A percentile compares a stretch with the other conserved stretches of the same genome.
Evolutionary conservation across 2,113 vertebrate species (phyloP).

Genomic region (Chroicocephalus ridibundus): DNA sequence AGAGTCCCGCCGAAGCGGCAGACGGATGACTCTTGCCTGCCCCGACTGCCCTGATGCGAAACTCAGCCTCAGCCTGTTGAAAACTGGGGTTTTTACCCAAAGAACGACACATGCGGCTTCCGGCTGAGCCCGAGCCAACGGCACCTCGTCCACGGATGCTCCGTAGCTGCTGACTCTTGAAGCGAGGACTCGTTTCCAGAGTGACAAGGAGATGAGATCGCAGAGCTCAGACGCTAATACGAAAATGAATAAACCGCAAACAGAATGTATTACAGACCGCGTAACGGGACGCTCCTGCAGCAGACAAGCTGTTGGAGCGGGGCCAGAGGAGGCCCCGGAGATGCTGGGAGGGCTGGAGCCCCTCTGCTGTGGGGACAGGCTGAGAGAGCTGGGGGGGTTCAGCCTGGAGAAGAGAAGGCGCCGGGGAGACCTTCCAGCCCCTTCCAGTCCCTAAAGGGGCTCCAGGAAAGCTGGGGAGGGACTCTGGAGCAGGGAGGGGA

Average conservation of each 20-base stretch:
- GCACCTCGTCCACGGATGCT: neutral
- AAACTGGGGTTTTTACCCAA: neutral
- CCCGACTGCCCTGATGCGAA: neutral
- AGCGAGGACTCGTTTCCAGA: neutral
- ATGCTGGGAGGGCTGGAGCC: too few species aligned
- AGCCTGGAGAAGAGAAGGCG: too few species aligned
- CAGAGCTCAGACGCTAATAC: neutral
- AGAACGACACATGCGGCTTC: neutral
- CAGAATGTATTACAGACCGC: fast-evolving
- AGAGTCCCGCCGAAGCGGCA: neutral
- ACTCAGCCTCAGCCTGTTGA: neutral
- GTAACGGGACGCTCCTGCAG: neutral
- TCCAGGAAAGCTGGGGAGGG: too few species aligned
- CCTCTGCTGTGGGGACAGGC: too few species aligned
- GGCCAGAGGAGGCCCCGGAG: too few species aligned
- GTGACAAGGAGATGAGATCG: neutral
- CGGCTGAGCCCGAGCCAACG: fast-evolving
- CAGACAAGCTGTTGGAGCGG: neutral
- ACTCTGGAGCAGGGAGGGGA: too few species aligned
- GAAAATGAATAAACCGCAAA: neutral
- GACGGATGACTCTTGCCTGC: neutral
- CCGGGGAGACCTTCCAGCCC: too few species aligned
- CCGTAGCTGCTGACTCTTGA: neutral
- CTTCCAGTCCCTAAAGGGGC: too few species aligned
- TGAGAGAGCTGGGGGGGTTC: too few species aligned